These are phyloP conservation scores for Elgaria multicarinata DNA, from an alignment of 2,113 vertebrate species.

Conservation along the genomic window DNA sequence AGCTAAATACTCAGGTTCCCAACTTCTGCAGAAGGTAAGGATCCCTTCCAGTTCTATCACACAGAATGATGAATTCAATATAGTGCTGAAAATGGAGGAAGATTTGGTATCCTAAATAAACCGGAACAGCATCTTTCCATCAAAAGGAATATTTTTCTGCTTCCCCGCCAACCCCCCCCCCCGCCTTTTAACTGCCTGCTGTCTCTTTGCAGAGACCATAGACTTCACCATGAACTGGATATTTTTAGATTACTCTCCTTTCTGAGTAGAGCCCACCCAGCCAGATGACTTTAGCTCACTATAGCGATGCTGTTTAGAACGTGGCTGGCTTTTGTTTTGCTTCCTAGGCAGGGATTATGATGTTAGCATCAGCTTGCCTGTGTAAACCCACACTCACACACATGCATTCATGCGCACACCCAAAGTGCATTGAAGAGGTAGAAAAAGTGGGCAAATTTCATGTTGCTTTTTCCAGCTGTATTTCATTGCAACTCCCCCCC, in stretches of 20 bases:
- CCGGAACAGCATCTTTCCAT: conserved; percentile 56
- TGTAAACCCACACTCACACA: background rate
- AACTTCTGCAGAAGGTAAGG: conserved; percentile 98
- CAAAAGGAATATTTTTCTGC: conserved; percentile 24
- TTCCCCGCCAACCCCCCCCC: too few relatives aligned
- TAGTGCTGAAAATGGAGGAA: conserved; percentile 78
- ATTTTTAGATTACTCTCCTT: conserved; percentile 72
- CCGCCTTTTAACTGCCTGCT: conserved; percentile 42
- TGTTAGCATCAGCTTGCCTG: background rate
- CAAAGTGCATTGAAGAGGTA: conserved; percentile 61
- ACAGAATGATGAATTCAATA: conserved; percentile 53
- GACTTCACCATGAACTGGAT: conserved; percentile 64
- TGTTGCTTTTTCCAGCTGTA: conserved; percentile 51
- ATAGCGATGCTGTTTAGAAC: conserved; percentile 53
- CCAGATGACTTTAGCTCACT: conserved; percentile 51
- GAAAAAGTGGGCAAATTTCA: conserved; percentile 47
- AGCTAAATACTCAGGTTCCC: conserved; percentile 97
- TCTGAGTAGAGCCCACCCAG: conserved; percentile 45
- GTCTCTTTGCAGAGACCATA: conserved; percentile 58
- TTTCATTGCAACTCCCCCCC: conserved; percentile 39
- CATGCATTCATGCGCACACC: background rate
- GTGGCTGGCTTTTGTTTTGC: conserved; percentile 37
- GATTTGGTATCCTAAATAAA: conserved; percentile 72
- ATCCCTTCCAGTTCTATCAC: conserved; percentile 46
- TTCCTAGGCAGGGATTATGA: conserved; percentile 39